Base-by-base conservation (phyloP, 2,113 vertebrate species). In the Macquaria ambigua region DNA sequence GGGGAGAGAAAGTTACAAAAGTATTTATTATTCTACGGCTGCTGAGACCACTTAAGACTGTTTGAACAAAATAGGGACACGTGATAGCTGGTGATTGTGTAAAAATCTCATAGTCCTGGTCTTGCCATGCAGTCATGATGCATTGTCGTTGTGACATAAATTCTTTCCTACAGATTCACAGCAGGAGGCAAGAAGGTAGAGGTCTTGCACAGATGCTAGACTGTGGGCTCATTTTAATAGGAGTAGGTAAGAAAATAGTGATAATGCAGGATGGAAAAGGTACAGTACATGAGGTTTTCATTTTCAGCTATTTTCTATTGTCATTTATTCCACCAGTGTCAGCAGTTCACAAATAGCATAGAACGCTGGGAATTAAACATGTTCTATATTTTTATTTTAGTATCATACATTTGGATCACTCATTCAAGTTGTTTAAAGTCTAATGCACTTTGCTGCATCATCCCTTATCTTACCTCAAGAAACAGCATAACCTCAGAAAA, bases 1-100 rank as follows among this genome's bases (percentile, higher is more conserved):
- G 8, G 43, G 62, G 28, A 79, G 82, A 76, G 69, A 95, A 82
- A 87, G 91, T 72, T 58, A 77, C 76, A 62, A 37, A 87, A 72
- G 74, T 73, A 82, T 90, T 89, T 90, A 86, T 91, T 90, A 86
- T 87, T 84, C 23, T 80, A 68, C 62, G 23, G 79, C 77, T 89
- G 79, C 78, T 91, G 79, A 89, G 43, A 79, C 76, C 55, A 83
- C 83, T 85, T 90, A 61, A 79, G 64, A 46, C 78, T 70, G 64
- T 84, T 84, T 50, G 74, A 87, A 87, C 68, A 73, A 63, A 84
- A 69, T 25, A 18, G 4, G 37, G 28, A 89, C n/a, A 81, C 2
- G 11, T 75, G 64, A 86, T 80, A 61, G 43, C 43, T 58, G 31
- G 83, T 55, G 66, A 90, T 77, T 83, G 55, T 85, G 73, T 88